Base-by-base conservation (phyloP, 1,140 invertebrate species). In the Zaprionus inermis region DNA sequence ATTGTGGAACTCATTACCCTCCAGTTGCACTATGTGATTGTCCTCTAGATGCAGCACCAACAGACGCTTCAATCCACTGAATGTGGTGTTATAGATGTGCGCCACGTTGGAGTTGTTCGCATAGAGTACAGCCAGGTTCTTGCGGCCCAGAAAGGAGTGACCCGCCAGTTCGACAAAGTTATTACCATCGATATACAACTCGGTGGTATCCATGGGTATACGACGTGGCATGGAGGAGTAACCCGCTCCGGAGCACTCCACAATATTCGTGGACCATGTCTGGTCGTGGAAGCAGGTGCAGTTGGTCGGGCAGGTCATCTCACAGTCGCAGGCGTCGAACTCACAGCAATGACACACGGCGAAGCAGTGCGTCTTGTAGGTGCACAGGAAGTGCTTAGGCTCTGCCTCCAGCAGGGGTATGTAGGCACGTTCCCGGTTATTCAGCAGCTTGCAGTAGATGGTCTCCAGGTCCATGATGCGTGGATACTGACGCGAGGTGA, bases 261-360 rank as follows among this genome's bases (percentile, higher is more conserved):
- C 97, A 60, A 98, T 97, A 92, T 98, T 98, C 12, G 96, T 96
- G 14, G 96, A 96, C 97, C 97, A 98, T 38, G 96, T 96, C 91
- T 98, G 97, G 93, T 98, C 97, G 91, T 98, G 97, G 94, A 97
- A 98, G 90, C 97, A 98, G 16, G 96, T 97, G 93, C 97, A 98
- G 92, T 98, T 98, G 49, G 95, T 95, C 14, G 97, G 97, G 92
- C 97, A 98, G 56, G 96, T 98, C 97, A 98, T 98, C 94, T 98
- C 97, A 93, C 97, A 98, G 93, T 98, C 97, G 93, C 97, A 98
- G 56, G 97, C 97, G 91, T 98, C 97, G 92, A 98, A 98, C 92
- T 98, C 97, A 92, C 97, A 98, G 93, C 97, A 98, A 91, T 98
- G 97, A 86, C 97, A 98, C 44, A 98, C 94, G 4, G 97, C 96